Evolutionary conservation across 1,140 invertebrate genomes (phyloP), one percentile per base, ranked within the genome.

Genomic region (Drosophila quadrilineata): DNA sequence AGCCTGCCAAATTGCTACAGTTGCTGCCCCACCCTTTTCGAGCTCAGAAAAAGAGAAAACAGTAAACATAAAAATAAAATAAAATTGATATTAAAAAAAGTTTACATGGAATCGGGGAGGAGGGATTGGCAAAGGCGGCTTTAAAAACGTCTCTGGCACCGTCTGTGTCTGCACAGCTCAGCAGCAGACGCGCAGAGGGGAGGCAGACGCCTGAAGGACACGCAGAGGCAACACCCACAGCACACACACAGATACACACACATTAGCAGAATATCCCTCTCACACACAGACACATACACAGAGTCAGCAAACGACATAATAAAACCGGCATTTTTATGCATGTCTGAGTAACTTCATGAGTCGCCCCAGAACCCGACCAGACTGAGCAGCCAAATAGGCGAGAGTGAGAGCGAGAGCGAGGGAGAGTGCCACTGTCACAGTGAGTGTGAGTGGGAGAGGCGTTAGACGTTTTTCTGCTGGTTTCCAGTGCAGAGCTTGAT

Each of bases 281-380:
- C 21, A 67, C 12, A 31, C 14, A 40, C 22, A 26, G 22, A 59
- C 41, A 53, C 57, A 24, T 41, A 50, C 28, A 53, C 16, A 46
- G 33, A n/a, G n/a, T 52, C 57, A 49, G 54, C 63, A 69, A 84
- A 84, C 77, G 77, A 84, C 77, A 84, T 84, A 84, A 84, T 84
- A 84, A 84, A 84, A 84, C 77, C 77, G 77, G 77, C 77, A 85
- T 85, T 84, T 82, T 84, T 84, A 84, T 84, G 77, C 77, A 84
- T 84, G 77, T 85, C 77, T 84, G 79, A 84, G 77, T 84, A 84
- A 84, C 79, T 84, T 74, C 79, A 84, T 85, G 77, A 77, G 79
- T 69, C 77, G 71, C 56, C 53, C 76, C 77, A 76, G 69, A 69
- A 75, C 63, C 59, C 26, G 33, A 35, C 45, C 45, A 33, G 29